Conservation (phyloP, 92 coral and sea anemone species). For the Zoanthus sociatus region DNA sequence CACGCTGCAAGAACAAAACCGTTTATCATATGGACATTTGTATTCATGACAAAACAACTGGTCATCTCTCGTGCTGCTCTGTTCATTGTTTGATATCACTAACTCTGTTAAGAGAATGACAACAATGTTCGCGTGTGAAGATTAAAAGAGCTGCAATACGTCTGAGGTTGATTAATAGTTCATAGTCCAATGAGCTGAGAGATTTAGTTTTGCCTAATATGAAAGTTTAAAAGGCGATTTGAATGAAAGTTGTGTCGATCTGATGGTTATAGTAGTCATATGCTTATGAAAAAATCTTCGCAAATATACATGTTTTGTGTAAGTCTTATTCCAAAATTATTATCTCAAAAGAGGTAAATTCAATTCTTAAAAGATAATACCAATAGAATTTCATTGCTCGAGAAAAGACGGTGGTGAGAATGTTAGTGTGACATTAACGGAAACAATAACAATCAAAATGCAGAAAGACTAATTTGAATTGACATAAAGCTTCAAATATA, state of each 20-base stretch:
- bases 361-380: not conserved
- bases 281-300: not conserved
- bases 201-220: not conserved
- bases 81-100: conserved; percentile 28
- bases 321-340: not conserved
- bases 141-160: conserved; percentile 24
- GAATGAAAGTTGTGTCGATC: conserved; percentile 4
- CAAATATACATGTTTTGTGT: not conserved
- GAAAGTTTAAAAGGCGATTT: not conserved
- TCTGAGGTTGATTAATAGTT: not conserved
- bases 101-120: conserved; percentile 31
- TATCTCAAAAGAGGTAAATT: not conserved
- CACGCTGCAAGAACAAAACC: not conserved
- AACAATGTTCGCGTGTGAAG: conserved; percentile 35
- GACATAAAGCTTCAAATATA: too few relatives aligned
- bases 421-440: too few relatives aligned
- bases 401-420: too few relatives aligned
- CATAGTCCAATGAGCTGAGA: conserved; percentile 1
- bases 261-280: not conserved
- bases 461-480: too few relatives aligned
- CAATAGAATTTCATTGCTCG: not conserved
- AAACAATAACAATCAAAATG: too few relatives aligned
- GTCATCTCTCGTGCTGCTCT: conserved; percentile 16
- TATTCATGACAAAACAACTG: conserved; percentile 19
- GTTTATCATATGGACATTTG: conserved; percentile 39